Conservation (phyloP, 2,888 invertebrate genomes). For the Campoletis raptor region DNA sequence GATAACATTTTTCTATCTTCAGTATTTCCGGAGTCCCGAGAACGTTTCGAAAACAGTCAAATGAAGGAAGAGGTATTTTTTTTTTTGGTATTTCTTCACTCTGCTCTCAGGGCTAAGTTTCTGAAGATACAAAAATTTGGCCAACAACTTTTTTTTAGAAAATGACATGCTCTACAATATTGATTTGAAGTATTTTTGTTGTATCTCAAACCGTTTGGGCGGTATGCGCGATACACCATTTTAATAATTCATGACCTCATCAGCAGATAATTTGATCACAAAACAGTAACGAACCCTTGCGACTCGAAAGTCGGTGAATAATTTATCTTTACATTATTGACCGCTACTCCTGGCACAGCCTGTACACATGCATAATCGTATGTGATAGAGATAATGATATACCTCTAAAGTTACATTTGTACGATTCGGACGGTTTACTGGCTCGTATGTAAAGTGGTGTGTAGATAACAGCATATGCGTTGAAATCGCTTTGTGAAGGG, state of each 20-base stretch:
- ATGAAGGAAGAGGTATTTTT: background rate
- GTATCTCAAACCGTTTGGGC: background rate
- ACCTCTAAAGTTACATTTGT: slow-evolving; percentile 3
- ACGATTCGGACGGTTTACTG: slow-evolving; percentile 20
- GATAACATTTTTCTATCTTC: background rate
- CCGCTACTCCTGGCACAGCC: background rate
- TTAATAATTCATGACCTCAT: background rate
- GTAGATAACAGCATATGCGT: slow-evolving; percentile 13
- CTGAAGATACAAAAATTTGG: background rate
- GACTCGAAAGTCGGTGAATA: background rate
- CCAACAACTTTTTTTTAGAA: background rate
- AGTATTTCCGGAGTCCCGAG: background rate
- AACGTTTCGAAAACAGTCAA: background rate
- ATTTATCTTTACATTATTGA: background rate
- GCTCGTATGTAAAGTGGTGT: slow-evolving; percentile 13
- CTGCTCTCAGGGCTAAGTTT: background rate
- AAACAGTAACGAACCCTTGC: background rate
- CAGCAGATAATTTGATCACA: background rate
- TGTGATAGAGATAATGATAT: slow-evolving; percentile 3
- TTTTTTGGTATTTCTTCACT: background rate
- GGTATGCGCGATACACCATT: background rate
- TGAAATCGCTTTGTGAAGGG: slow-evolving; percentile 37
- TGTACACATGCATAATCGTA: background rate
- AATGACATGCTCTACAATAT: background rate
- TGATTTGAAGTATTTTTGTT: background rate